Conservation (phyloP, 1,140 invertebrate species). For the Conus ventricosus region DNA sequence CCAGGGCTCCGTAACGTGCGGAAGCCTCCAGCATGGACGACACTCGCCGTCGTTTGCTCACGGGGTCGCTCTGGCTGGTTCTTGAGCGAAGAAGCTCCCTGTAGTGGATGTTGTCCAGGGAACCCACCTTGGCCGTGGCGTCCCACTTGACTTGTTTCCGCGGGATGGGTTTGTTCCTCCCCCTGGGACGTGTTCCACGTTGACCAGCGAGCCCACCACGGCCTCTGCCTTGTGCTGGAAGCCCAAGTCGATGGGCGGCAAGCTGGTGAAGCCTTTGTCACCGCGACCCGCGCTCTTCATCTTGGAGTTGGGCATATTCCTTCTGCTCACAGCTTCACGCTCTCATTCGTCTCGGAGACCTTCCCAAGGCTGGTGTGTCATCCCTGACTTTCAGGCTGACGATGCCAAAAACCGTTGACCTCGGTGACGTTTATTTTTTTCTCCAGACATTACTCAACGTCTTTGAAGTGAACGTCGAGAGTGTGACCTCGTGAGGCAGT, state of each 20-base stretch:
- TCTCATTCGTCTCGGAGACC: too few species aligned
- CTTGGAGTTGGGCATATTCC: neutral
- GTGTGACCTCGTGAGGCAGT: too few species aligned
- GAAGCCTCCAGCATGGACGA: conserved; percentile 39
- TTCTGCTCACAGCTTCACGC: too few species aligned
- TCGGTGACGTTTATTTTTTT: too few species aligned
- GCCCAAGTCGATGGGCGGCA: conserved; percentile 45
- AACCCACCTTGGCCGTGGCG: conserved; percentile 85
- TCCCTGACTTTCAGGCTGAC: too few species aligned
- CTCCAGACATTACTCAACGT: too few species aligned
- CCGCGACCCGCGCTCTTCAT: neutral
- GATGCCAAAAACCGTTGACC: too few species aligned
- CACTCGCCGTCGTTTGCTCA: conserved; percentile 2
- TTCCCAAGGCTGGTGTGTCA: too few species aligned
- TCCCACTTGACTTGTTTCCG: conserved; percentile 92
- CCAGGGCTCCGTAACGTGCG: conserved; percentile 53
- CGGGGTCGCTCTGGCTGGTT: conserved; percentile 36
- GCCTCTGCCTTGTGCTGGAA: conserved; percentile 53
- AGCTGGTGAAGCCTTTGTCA: neutral
- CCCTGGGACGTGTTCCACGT: conserved; percentile 57
- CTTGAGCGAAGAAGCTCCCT: neutral
- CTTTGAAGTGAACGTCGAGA: too few species aligned
- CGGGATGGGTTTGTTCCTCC: conserved; percentile 64
- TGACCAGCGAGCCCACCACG: conserved; percentile 62
- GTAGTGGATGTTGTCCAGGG: conserved; percentile 86